Conservation (phyloP, 2,797 vertebrate species). For the Cossypha caffra region DNA sequence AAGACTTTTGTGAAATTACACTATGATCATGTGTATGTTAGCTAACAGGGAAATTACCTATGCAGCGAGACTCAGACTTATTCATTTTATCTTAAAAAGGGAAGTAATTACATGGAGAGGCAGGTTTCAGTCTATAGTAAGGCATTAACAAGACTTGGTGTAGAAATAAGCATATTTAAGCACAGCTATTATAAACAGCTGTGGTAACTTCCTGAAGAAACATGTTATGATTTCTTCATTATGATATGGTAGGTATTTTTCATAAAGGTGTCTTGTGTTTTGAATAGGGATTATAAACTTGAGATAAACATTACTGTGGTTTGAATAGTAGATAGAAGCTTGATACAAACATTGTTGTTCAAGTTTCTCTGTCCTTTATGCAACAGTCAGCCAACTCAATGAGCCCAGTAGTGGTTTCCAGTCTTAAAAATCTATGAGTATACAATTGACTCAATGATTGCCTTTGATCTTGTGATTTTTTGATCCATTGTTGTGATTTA, state of each 20-base stretch:
- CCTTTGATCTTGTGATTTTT: neutral
- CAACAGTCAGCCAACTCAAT: neutral
- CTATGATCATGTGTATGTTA: neutral
- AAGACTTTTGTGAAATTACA: neutral
- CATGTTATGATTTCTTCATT: neutral
- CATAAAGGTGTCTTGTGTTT: neutral
- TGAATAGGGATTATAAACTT: neutral
- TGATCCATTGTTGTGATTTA: neutral
- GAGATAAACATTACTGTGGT: neutral
- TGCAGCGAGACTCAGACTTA: neutral
- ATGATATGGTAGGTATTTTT: neutral
- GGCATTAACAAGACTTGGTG: neutral
- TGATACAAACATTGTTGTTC: neutral
- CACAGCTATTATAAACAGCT: neutral
- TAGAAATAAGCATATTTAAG: neutral
- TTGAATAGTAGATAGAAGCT: neutral
- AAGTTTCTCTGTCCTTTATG: neutral
- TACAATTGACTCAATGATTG: neutral
- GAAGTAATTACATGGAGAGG: neutral
- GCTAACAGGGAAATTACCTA: neutral
- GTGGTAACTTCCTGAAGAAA: neutral
- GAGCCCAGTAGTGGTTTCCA: neutral
- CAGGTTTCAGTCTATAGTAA: neutral
- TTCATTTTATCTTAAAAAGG: neutral
- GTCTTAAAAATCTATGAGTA: conserved; percentile 6